Percentiles rank a stretch among this genome's conserved stretches.
Conservation (phyloP, 64 coral and sea anemone species). For the Platygyra sinensis region DNA sequence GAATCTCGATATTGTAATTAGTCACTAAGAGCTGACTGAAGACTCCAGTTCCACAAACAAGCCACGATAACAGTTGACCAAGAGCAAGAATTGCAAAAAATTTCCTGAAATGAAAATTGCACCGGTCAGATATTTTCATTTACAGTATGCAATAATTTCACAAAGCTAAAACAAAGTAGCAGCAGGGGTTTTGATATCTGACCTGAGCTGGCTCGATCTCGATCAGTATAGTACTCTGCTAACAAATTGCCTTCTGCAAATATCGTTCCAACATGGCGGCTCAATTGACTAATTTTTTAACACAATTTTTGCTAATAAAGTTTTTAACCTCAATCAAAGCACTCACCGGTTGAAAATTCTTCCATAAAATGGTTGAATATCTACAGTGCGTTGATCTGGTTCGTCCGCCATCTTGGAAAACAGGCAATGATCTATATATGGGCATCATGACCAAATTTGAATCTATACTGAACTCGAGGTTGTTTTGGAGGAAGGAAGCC, state of each 20-base stretch:
- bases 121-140: not conserved
- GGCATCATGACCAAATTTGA: constrained; percentile 72
- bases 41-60: constrained; percentile 80
- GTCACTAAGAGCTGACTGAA: constrained; percentile 76
- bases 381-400: not conserved
- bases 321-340: not conserved
- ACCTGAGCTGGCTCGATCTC: too few relatives aligned
- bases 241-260: too few relatives aligned
- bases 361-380: not conserved
- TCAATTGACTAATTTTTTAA: too few relatives aligned
- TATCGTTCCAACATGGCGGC: too few relatives aligned
- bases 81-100: constrained; percentile 55
- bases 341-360: constrained; percentile 19
- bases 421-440: constrained; percentile 21
- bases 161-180: too few relatives aligned
- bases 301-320: too few relatives aligned
- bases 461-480: not conserved
- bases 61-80: constrained; percentile 77
- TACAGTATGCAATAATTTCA: too few relatives aligned
- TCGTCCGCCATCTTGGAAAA: constrained; percentile 73
- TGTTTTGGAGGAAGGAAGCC: not conserved
- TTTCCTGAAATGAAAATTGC: constrained; percentile 49
- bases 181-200: too few relatives aligned
- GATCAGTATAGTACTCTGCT: too few relatives aligned
- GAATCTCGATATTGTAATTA: constrained; percentile 70